Evolutionary conservation across 2,888 invertebrate species (phyloP).

Genomic region (Norana najaformis): DNA sequence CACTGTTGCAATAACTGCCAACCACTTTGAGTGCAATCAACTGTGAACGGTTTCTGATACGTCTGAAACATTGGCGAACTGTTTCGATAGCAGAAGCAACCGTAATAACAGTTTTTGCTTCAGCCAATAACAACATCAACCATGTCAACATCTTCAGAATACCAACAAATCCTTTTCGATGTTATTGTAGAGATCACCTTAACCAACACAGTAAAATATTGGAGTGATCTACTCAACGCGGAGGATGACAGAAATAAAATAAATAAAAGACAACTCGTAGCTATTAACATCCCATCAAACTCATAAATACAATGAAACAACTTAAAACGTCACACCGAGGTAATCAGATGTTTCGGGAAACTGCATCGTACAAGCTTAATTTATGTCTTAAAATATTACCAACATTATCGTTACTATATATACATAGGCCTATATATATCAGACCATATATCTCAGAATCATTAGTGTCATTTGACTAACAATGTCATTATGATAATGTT

Average conservation of each 20-base stretch:
- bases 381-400: too few relatives aligned
- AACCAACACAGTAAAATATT: constrained; percentile 3
- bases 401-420: neutral
- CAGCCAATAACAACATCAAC: neutral
- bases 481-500: neutral
- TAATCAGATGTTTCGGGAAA: neutral
- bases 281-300: neutral
- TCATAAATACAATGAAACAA: neutral
- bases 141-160: neutral
- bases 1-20: neutral
- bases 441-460: neutral
- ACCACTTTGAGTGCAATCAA: neutral
- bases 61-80: neutral
- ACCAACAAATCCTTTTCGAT: too few relatives aligned
- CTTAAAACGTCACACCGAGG: neutral
- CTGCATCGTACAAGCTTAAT: too few relatives aligned
- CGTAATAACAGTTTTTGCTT: neutral
- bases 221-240: neutral
- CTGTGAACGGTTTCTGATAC: neutral
- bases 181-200: too few relatives aligned
- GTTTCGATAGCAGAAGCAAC: neutral
- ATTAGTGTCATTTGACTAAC: neutral
- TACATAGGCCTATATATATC: too few relatives aligned
- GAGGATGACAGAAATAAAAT: neutral
- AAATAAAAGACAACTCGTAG: too few relatives aligned